Evolutionary conservation across 2,113 vertebrate genomes (phyloP).

Genomic region (Sula dactylatra): DNA sequence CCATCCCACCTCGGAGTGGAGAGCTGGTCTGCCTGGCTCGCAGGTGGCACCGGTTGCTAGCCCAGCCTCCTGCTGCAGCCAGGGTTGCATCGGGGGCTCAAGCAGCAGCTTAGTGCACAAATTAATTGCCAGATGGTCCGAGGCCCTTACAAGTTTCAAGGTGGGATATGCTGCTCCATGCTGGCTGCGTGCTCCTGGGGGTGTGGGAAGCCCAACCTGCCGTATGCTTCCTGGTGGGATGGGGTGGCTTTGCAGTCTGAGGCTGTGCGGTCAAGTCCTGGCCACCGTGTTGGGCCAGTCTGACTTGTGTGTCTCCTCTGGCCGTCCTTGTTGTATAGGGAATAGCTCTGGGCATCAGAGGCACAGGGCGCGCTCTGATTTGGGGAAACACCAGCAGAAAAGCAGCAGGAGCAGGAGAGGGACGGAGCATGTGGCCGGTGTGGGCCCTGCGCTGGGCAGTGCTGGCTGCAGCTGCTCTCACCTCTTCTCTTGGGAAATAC

Average conservation of each 20-base stretch:
- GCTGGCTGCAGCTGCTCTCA: neutral
- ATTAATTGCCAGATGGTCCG: neutral
- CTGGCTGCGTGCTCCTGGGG: neutral
- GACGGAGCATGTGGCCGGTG: neutral
- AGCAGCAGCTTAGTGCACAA: neutral
- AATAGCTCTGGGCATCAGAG: neutral
- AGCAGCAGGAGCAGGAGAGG: neutral
- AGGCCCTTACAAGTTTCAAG: neutral
- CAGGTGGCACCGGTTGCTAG: rapidly evolving
- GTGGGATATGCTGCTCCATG: rapidly evolving
- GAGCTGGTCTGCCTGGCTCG: neutral
- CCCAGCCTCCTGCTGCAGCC: neutral
- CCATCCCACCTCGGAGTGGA: too few species aligned
- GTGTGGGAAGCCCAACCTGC: neutral
- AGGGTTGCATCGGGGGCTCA: neutral
- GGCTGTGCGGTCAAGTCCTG: neutral
- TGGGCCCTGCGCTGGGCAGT: rapidly evolving
- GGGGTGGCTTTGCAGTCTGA: rapidly evolving
- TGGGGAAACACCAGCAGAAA: neutral
- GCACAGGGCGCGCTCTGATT: rapidly evolving
- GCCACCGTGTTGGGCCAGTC: rapidly evolving
- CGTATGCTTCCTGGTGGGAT: rapidly evolving
- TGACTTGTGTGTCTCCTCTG: neutral
- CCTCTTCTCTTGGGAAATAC: neutral
- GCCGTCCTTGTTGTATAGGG: rapidly evolving